Conservation (phyloP, 2,797 vertebrate genomes). For the Synaphobranchus kaupii region DNA sequence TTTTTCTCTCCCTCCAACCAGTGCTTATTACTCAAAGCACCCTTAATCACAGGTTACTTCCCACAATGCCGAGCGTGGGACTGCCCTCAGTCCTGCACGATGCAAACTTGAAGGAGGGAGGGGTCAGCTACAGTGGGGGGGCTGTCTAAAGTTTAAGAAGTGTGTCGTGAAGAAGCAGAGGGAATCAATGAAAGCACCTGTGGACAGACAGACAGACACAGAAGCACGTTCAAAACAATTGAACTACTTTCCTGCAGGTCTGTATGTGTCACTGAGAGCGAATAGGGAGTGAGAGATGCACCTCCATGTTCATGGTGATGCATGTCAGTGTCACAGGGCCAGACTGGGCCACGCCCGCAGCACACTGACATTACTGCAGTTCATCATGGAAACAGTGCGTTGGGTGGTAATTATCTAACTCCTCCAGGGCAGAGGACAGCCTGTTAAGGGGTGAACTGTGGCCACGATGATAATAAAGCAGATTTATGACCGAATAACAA, state of each 20-base stretch:
- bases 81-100: not conserved
- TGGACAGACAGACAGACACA: not conserved
- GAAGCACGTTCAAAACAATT: not conserved
- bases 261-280: not conserved
- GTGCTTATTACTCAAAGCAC: not conserved
- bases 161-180: not conserved
- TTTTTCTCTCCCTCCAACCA: not conserved
- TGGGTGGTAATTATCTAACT: conserved; percentile 70
- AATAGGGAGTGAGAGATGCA: not conserved
- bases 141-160: not conserved
- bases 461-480: conserved; percentile 70
- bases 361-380: conserved; percentile 68
- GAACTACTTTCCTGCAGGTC: not conserved
- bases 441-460: conserved; percentile 70
- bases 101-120: not conserved
- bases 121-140: not conserved
- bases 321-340: conserved; percentile 58
- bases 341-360: conserved; percentile 66
- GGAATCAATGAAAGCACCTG: not conserved
- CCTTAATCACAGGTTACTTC: not conserved
- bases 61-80: not conserved
- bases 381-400: conserved; percentile 60
- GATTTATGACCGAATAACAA: conserved; percentile 69
- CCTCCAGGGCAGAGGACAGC: conserved; percentile 70
- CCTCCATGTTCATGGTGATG: conserved; percentile 43